phyloP scores from a whole-genome alignment of 1,140 invertebrate species.

The Frieseomelitta varia region DNA sequence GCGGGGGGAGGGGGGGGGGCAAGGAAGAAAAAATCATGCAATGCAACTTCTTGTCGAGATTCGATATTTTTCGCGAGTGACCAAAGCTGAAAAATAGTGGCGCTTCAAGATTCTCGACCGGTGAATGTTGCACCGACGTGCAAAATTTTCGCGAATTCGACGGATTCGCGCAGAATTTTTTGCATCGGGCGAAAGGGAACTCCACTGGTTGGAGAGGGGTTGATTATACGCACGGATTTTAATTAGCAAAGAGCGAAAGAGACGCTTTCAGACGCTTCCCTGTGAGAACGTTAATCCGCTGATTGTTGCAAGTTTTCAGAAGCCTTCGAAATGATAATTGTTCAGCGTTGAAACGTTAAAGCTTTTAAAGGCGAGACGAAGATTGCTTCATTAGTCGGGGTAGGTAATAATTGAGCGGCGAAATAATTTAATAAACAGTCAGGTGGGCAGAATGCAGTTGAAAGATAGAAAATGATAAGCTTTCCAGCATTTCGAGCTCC shows the following conservation, averaged over 20 bases:
- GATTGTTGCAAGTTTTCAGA: background rate
- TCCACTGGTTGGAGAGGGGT: background rate
- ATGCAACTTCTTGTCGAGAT: background rate
- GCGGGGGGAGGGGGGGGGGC: background rate
- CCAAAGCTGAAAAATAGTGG: background rate
- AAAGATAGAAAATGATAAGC: background rate
- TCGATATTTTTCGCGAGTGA: background rate
- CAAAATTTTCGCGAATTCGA: background rate
- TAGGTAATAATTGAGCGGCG: background rate
- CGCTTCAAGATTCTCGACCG: constrained; percentile 2
- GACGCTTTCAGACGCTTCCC: background rate
- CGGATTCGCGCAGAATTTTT: background rate
- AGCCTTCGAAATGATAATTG: background rate
- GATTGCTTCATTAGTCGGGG: background rate
- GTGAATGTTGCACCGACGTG: background rate
- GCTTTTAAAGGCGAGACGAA: background rate
- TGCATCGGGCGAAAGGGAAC: background rate
- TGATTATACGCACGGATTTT: background rate
- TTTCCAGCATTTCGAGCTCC: background rate
- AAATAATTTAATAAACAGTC: background rate
- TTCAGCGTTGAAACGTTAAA: background rate
- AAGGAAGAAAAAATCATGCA: background rate
- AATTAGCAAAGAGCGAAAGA: background rate
- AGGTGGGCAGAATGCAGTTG: background rate
- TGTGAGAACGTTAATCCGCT: background rate